Evolutionary conservation across 2,888 invertebrate genomes (phyloP), one percentile per base, ranked within the genome.

Genomic region (Automeris io): DNA sequence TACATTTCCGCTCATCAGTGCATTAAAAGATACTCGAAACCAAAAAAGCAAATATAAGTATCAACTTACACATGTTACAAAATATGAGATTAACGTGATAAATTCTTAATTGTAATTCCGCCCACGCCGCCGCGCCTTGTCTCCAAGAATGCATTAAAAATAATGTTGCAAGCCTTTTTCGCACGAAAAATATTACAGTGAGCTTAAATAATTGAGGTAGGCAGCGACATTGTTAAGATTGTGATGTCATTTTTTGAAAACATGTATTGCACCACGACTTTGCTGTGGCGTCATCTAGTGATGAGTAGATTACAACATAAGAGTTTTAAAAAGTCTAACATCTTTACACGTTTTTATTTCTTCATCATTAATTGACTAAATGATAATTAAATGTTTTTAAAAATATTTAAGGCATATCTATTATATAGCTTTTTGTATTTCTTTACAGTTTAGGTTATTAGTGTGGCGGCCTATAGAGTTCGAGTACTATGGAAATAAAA

Each of bases 121-220:
- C 74, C 74, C 76, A 74, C 76, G 73, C 65, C 37, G 45, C 48
- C 56, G 45, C 58, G 61, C 61, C 65, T 66, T 52, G 55, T 61
- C 67, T 75, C 64, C 62, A 55, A 69, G 73, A 76, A 75, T 71
- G 71, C 72, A 69, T 73, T 69, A 71, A 76, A 72, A 71, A 71
- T 74, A 70, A 70, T 57, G 62, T 61, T 59, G 57, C 65, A 67
- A 51, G 57, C 61, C 62, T 70, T 72, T 71, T 76, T 75, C 63
- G 67, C 70, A 69, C 57, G 67, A 61, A 63, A 66, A 69, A 70
- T 70, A 69, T 67, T 69, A 67, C 57, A 49, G 57, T 61, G 57
- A 47, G 47, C 55, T 61, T 66, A 64, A 70, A 68, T 70, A 65
- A 69, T 71, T 65, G 66, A 55, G 55, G 59, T 62, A 59, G 54